Base-by-base conservation (phyloP, 2,797 vertebrate species). In the Rhabdomys pumilio region DNA sequence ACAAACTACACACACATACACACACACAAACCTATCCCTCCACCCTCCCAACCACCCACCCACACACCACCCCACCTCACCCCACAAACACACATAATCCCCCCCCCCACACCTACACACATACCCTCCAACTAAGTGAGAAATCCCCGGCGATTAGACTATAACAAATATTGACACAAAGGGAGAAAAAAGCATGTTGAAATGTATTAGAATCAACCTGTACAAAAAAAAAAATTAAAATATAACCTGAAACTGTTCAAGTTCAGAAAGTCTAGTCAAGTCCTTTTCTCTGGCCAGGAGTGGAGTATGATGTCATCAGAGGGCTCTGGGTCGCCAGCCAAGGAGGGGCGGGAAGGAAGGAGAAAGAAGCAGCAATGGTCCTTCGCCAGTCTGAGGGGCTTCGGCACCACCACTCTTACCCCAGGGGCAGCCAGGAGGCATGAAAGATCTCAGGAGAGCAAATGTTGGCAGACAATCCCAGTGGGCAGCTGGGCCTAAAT, bases 171-270 rank as follows among this genome's bases (percentile, higher is more conserved):
- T 95, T 96, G 97, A 98, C 98, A 97, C 97, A 0, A 88, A 69
- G 95, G 96, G 92, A 90, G 13, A 87, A 94, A 96, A 98, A 97
- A 59, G 59, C 98, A 98, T 96, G 97, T 96, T 98, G 98, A 98
- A 98, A 98, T 98, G 98, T 98, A 98, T 98, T 89, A 98, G 98
- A 98, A 97, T 98, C 98, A 98, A 98, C 97, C 98, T 93, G 97
- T 98, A 98, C 97, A 98, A 98, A 98, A 98, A 98, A 98, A 97
- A 94, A 92, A 98, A 97, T 96, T 97, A 98, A 98, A 98, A 98
- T 98, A 98, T 98, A 98, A 98, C 98, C 98, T 98, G 98, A 98
- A 98, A 98, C 94, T 97, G 97, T 98, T 98, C 97, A 98, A 98
- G 98, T 98, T 98, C 97, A 98, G 95, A 98, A 98, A 98, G 95